Evolutionary conservation across 2,113 vertebrate species (phyloP).

Genomic region (Synchiropus splendidus): DNA sequence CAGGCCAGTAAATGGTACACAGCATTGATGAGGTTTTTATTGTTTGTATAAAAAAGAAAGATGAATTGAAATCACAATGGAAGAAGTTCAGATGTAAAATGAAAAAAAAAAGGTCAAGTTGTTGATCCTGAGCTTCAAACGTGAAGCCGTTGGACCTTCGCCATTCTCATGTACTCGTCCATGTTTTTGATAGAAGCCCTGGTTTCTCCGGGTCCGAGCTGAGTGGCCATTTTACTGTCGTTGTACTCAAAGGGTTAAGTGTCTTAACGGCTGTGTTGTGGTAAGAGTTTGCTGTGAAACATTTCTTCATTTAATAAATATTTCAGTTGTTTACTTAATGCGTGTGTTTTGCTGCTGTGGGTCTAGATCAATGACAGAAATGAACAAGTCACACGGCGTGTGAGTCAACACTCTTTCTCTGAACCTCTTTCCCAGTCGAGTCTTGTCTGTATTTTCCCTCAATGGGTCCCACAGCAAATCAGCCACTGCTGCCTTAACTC

Average conservation of each 20-base stretch:
- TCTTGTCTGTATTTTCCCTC: too few relatives aligned
- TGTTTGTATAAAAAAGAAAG: neutral
- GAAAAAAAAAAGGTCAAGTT: slow-evolving; percentile 6
- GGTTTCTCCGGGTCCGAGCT: slow-evolving; percentile 18
- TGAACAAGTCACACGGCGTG: too few relatives aligned
- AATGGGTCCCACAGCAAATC: too few relatives aligned
- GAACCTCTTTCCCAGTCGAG: too few relatives aligned
- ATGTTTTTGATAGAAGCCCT: slow-evolving; percentile 37
- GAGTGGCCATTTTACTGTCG: slow-evolving; percentile 21
- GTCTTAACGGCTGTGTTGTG: slow-evolving; percentile 61
- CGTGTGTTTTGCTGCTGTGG: slow-evolving; percentile 8
- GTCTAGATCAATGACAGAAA: too few relatives aligned
- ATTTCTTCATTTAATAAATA: slow-evolving; percentile 60
- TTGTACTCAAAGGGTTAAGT: slow-evolving; percentile 60
- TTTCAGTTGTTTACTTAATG: slow-evolving; percentile 59
- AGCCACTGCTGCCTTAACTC: too few relatives aligned
- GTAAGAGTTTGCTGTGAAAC: slow-evolving; percentile 57
- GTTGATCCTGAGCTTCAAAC: slow-evolving; percentile 34
- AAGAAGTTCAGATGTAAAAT: too few relatives aligned
- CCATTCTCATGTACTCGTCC: slow-evolving; percentile 26
- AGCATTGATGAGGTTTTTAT: slow-evolving; percentile 1
- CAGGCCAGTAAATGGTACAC: neutral
- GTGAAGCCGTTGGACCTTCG: slow-evolving; percentile 19
- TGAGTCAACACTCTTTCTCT: too few relatives aligned
- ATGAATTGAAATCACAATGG: too few relatives aligned